These are phyloP conservation scores for Pluvialis apricaria DNA, from an alignment of 2,113 vertebrate genomes.

Conservation along the genomic window DNA sequence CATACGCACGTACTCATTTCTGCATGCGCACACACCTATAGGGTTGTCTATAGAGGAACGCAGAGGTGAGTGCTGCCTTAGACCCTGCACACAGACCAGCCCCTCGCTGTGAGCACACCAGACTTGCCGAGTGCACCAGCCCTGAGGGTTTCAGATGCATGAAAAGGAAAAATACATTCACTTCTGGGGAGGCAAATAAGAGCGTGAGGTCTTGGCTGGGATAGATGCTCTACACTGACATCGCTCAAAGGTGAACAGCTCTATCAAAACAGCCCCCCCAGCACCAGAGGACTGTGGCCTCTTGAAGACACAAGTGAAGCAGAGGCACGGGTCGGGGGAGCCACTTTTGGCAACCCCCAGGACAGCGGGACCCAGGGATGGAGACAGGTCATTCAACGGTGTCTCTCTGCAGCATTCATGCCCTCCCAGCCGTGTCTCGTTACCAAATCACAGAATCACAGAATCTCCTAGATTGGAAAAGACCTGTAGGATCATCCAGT, in stretches of 20 bases:
- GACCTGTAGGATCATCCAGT: too few species aligned
- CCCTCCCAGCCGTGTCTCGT: rapidly evolving
- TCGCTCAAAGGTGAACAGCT: not conserved
- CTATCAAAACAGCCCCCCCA: not conserved
- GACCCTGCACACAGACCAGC: too few species aligned
- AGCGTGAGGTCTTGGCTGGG: not conserved
- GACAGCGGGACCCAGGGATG: not conserved
- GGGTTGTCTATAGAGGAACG: rapidly evolving
- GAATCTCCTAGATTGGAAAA: too few species aligned
- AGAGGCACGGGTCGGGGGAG: rapidly evolving
- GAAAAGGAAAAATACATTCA: not conserved
- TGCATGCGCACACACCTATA: rapidly evolving
- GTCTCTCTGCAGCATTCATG: rapidly evolving
- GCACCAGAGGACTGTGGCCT: not conserved
- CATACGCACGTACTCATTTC: rapidly evolving
- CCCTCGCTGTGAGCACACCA: too few species aligned
- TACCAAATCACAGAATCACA: too few species aligned
- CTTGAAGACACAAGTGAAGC: not conserved
- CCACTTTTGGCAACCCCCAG: not conserved
- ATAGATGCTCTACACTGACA: not conserved
- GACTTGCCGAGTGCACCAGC: too few species aligned
- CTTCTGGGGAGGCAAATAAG: not conserved
- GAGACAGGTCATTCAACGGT: not conserved
- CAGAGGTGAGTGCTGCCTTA: not conserved
- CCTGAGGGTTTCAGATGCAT: not conserved